These are phyloP conservation scores for Conger conger DNA, from an alignment of 2,113 vertebrate genomes.

Conservation along the genomic window DNA sequence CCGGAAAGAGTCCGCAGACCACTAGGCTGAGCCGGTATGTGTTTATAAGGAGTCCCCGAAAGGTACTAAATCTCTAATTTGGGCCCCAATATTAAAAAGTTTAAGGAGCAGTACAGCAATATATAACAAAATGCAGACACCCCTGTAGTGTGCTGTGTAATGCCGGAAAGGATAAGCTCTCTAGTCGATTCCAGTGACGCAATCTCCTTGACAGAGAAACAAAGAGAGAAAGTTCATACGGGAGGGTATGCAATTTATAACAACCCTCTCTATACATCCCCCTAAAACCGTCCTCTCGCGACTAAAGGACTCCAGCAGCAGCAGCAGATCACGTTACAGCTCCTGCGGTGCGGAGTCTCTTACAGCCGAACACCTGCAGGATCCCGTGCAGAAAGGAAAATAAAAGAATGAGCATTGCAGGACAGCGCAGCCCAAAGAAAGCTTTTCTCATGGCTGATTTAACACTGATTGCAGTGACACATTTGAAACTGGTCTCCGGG, in stretches of 20 bases:
- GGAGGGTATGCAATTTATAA: too few species aligned
- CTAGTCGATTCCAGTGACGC: neutral
- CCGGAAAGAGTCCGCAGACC: too few species aligned
- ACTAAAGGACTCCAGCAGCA: neutral
- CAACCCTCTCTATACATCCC: too few species aligned
- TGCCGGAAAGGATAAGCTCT: too few species aligned
- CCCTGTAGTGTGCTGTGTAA: too few species aligned
- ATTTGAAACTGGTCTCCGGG: neutral
- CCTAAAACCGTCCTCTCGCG: neutral
- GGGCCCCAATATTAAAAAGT: too few species aligned
- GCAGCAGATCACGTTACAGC: neutral
- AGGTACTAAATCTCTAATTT: too few species aligned
- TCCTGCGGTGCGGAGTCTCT: neutral
- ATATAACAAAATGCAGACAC: too few species aligned
- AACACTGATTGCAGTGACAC: neutral
- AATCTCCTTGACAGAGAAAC: neutral
- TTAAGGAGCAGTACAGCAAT: too few species aligned
- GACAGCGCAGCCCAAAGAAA: neutral
- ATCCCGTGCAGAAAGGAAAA: neutral
- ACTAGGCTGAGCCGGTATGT: too few species aligned
- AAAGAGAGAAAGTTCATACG: too few species aligned
- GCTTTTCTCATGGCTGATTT: neutral
- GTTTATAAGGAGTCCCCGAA: too few species aligned
- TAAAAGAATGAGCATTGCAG: neutral
- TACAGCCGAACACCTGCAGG: neutral